Base-by-base conservation (phyloP, 2,888 invertebrate species). In the Agriopis marginaria region DNA sequence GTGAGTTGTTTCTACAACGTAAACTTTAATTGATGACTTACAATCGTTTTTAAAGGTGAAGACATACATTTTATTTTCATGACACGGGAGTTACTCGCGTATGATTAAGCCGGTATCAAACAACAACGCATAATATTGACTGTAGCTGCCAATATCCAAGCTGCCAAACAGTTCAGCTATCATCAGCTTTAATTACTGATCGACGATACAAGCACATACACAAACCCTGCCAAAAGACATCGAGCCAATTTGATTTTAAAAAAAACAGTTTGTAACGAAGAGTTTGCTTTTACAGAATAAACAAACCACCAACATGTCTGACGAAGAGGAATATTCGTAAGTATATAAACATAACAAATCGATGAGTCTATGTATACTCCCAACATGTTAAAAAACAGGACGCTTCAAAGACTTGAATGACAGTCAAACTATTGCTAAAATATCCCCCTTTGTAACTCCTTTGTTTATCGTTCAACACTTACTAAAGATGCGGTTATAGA, bases 251-350 rank as follows among this genome's bases (percentile, higher is more conserved):
- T 44, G n/a, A 32, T 55, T n/a, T n/a, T n/a, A 47, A 32, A 54
- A 6, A 59, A 51, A 66, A 5, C 10, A 42, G 50, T 12, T 39
- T 32, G 8, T 71, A 73, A 74, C 44, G 17, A 14, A 63, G 8
- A 47, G 9, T 63, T 73, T 63, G 42, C 51, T 50, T 83, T 93
- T 90, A 65, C 94, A 94, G 94, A 94, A 79, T 87, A 85, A 80
- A 89, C 88, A 94, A 93, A 86, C 89, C 93, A 95, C 94, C 96
- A 97, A 94, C 96, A 98, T 98, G 98, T 98, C 98, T 95, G 98
- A 98, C 96, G 98, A 98, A 94, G 98, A 98, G 95, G 98, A 98
- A 96, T 98, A 98, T 96, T 98, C 98, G 98, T 98, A 96, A 98
- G 98, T 98, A 95, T 84, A 68, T 17, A 42, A 45, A 50, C 53